Percentiles rank a stretch among this genome's conserved stretches.
Evolutionary conservation across 2,113 vertebrate genomes (phyloP).

Genomic region (Colius striatus): DNA sequence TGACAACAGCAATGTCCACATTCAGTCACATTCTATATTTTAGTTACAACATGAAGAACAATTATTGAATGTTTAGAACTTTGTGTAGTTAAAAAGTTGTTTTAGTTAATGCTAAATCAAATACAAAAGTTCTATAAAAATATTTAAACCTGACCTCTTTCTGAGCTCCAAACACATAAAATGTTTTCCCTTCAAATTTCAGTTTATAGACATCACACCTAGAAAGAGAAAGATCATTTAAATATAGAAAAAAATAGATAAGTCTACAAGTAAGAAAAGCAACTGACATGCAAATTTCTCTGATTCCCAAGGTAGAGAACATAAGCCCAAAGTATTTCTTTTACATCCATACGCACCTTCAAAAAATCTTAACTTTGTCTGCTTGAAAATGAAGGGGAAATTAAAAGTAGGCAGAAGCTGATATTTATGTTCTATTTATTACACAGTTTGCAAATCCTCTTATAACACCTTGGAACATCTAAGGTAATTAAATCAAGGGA

Average conservation of each 20-base stretch:
- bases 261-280: background rate
- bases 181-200: conserved; percentile 98
- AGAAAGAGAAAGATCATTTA: conserved; percentile 67
- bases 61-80: background rate
- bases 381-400: background rate
- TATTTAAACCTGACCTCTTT: conserved; percentile 86
- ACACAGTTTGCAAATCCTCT: background rate
- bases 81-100: background rate
- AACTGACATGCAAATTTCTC: background rate
- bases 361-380: background rate
- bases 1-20: background rate
- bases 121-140: background rate
- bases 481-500: background rate
- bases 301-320: background rate
- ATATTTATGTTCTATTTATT: background rate
- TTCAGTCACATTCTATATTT: background rate
- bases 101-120: background rate
- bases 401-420: background rate
- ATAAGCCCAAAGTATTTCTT: background rate
- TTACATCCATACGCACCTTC: background rate
- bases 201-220: conserved; percentile 96
- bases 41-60: background rate
- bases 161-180: conserved; percentile 93
- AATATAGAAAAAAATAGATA: background rate
- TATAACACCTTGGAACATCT: background rate